Base-by-base conservation (phyloP, 2,888 invertebrate species). In the Acronicta leporina region DNA sequence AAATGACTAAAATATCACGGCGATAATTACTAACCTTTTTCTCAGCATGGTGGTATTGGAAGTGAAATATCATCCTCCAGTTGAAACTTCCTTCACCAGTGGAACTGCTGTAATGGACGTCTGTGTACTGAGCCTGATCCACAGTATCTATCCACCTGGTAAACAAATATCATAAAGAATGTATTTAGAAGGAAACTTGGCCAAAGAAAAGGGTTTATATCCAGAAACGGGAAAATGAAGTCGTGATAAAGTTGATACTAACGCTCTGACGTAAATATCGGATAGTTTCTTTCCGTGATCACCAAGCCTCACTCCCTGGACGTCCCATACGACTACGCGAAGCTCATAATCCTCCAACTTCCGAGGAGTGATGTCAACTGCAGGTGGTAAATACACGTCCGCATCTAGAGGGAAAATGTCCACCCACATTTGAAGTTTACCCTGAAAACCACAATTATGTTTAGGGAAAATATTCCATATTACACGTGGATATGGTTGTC, bases 361-460 rank as follows among this genome's bases (percentile, higher is more conserved):
- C 27, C 96, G 93, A 0, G 97, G 97, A 6, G 96, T 95, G 54
- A 99, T 97, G 81, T 98, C 96, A 0, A 98, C 95, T 14, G 96
- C 95, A n/a, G 95, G 95, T 0, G 98, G 97, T 13, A 97, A 92
- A 14, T 95, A 95, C 41, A 90, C 91, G 15, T 94, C 91, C 73
- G 94, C 90, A 42, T 97, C 96, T 4, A 91, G 46, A 1, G 90
- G 89, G 83, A 97, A 98, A 86, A 99, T 96, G 85, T 99, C 98
- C 13, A 99, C 92, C 98, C 98, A 99, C 94, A 99, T 94, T 87
- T 98, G 97, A 50, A 99, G 85, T 92, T 97, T 98, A 5, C 99
- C 98, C 98, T 98, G 83, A 8, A 81, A 56, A 50, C 7, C 10
- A 11, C 7, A 46, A 20, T 20, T 2, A 20, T 3, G 20, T 20